These are phyloP conservation scores for Scaptomyza flava DNA, from an alignment of 2,888 invertebrate genomes.

Conservation along the genomic window DNA sequence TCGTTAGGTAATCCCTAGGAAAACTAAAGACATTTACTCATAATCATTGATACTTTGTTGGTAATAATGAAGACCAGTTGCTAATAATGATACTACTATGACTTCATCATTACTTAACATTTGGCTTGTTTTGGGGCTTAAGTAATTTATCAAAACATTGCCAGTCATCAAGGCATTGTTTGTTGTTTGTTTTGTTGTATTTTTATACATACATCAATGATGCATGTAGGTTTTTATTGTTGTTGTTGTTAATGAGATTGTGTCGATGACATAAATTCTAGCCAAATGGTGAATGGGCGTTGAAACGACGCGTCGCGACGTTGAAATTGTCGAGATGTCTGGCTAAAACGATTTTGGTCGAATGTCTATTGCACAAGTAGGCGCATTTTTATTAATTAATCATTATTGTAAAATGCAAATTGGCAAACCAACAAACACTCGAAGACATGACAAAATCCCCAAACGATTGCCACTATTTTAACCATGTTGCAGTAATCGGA, in stretches of 20 bases:
- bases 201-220: neutral
- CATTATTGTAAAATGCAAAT: slow-evolving; percentile 63
- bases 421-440: slow-evolving; percentile 17
- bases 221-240: slow-evolving; percentile 22
- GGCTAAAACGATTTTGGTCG: slow-evolving; percentile 6
- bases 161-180: slow-evolving; percentile 44
- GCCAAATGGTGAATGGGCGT: slow-evolving; percentile 31
- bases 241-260: slow-evolving; percentile 23
- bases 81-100: too few species aligned
- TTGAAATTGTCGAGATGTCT: slow-evolving; percentile 29
- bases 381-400: slow-evolving; percentile 61
- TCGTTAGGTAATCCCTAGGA: neutral
- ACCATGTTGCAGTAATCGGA: slow-evolving; percentile 68
- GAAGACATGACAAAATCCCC: slow-evolving; percentile 53
- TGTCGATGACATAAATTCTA: slow-evolving; percentile 59
- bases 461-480: slow-evolving; percentile 50
- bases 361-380: slow-evolving; percentile 46
- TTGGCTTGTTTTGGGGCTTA: slow-evolving; percentile 26
- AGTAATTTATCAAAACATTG: slow-evolving; percentile 67
- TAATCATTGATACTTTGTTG: neutral
- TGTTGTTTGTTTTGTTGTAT: slow-evolving; percentile 5
- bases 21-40: neutral
- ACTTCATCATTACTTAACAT: slow-evolving; percentile 41
- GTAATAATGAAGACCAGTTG: too few species aligned
- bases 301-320: slow-evolving; percentile 6